These are phyloP conservation scores for Prionailurus viverrinus DNA, from an alignment of 2,113 vertebrate genomes.

Conservation along the genomic window DNA sequence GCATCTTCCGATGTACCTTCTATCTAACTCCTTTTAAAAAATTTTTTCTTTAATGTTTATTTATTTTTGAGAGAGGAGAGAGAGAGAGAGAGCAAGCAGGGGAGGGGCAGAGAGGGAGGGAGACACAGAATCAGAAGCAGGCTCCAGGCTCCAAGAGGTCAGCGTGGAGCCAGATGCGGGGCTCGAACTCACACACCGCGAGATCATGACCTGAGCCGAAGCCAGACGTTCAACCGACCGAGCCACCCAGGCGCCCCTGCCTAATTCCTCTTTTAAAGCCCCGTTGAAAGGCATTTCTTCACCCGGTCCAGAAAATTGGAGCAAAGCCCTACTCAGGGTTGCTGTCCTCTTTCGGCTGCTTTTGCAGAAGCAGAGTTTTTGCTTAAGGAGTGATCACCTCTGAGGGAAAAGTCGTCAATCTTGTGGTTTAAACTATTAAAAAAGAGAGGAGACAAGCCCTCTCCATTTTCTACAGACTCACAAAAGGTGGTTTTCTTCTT, in stretches of 20 bases:
- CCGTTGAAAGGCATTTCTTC: background rate
- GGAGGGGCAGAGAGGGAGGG: no score
- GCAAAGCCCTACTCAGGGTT: fast-evolving
- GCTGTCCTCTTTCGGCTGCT: no score
- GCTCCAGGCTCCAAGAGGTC: no score
- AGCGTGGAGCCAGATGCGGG: no score
- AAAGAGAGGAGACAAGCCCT: background rate
- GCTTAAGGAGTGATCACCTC: background rate
- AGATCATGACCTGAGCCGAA: no score
- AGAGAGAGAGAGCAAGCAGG: no score
- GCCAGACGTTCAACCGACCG: no score
- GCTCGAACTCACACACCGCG: no score
- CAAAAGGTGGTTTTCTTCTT: background rate
- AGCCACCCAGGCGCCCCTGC: no score
- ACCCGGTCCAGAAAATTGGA: background rate
- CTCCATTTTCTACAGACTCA: background rate
- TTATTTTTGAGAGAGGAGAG: no score
- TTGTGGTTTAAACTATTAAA: background rate
- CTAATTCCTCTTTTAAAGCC: background rate
- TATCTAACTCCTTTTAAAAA: background rate
- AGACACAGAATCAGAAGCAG: no score
- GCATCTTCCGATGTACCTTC: fast-evolving
- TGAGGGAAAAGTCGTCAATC: background rate
- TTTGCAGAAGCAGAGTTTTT: background rate
- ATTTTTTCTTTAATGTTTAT: no score